A percentile compares a stretch with the other conserved stretches of the same genome.
phyloP scores from a whole-genome alignment of 2,797 vertebrate species.

The Gallinago nigripennis region DNA sequence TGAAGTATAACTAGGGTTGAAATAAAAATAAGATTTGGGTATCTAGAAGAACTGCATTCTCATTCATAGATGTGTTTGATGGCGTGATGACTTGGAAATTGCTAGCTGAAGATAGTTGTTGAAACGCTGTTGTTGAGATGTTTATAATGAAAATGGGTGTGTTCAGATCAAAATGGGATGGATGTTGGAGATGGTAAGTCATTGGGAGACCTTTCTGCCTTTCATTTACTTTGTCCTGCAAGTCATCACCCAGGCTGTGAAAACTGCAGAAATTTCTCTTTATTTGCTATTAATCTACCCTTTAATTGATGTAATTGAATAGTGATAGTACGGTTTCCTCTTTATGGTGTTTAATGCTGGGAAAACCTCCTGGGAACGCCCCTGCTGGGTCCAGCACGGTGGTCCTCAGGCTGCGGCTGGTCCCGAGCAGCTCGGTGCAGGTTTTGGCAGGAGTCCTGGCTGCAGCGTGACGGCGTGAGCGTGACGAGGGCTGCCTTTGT shows the following conservation, averaged over 20 bases:
- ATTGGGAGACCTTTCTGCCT: neutral
- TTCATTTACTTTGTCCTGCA: neutral
- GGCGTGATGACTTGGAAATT: neutral
- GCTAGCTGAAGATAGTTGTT: neutral
- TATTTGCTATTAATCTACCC: neutral
- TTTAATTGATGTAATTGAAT: neutral
- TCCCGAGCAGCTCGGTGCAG: accelerated
- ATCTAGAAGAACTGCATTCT: neutral
- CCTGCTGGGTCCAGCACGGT: accelerated
- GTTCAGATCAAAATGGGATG: neutral
- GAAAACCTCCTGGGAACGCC: neutral
- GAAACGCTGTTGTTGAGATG: neutral
- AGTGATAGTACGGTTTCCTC: neutral
- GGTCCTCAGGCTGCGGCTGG: neutral
- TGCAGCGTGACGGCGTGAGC: accelerated
- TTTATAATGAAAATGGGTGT: neutral
- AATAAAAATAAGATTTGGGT: neutral
- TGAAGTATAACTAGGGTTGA: neutral
- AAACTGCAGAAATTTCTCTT: neutral
- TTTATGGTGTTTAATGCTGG: neutral
- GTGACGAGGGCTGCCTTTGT: neutral
- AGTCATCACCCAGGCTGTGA: neutral
- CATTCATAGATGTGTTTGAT: neutral
- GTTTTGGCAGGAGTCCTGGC: neutral
- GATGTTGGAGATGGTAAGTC: neutral